Base-by-base conservation (phyloP, 2,888 invertebrate genomes). In the Leptopilina drosophilae region DNA sequence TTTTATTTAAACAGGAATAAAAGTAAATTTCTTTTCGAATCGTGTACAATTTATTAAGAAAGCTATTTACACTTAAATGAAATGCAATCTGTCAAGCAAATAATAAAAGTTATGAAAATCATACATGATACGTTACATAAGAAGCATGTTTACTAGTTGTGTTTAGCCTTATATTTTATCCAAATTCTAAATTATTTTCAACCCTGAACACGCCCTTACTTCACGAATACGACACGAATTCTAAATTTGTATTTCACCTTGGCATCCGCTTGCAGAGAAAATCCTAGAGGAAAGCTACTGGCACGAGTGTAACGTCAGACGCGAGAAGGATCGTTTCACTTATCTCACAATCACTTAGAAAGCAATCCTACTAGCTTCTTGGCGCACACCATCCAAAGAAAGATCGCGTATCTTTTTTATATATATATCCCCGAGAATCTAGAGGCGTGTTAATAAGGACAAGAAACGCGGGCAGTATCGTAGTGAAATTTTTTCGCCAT, bases 281-380 rank as follows among this genome's bases (percentile, higher is more conserved):
- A 26, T 73, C 56, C 56, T 33, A 56, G 33, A 56, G n/a, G 56
- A 73, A 73, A n/a, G 56, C 73, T 73, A 33, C 73, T 40, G 73
- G 73, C 73, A 73, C 73, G 56, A 73, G 73, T n/a, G 73, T 33
- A 40, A 73, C 73, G 73, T 78, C 75, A 75, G 75, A 73, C 40
- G 56, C 59, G 75, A 76, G 65, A 77, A 69, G 77, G 69, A 67
- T 69, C 73, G 65, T 77, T 83, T 84, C 85, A 84, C 87, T 87
- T 87, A 87, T 86, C 87, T 81, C 80, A 78, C 86, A 85, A 87
- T 87, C 87, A 84, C 83, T 86, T 86, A 84, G 83, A 86, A 85
- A 84, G 82, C 85, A 83, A 86, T 86, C 82, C 83, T 78, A 82
- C 82, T 73, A n/a, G 33, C 80, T 73, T 65, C 49, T 49, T 59